phyloP scores from a whole-genome alignment of 2,797 vertebrate species.

The Dendrocincla fuliginosa region DNA sequence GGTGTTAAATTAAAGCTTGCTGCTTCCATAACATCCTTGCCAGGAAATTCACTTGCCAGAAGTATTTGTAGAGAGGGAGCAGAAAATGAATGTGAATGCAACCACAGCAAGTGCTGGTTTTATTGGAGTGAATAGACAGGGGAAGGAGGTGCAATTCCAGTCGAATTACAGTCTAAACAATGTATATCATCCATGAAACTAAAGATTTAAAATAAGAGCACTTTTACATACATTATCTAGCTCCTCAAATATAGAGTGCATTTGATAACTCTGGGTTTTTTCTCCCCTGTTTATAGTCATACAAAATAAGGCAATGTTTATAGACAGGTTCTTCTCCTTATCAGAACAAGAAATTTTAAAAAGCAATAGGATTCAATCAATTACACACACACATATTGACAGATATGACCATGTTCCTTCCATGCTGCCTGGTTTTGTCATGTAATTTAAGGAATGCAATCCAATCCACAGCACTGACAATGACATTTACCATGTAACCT shows the following conservation, averaged over 20 bases:
- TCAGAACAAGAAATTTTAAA: not conserved
- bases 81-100: not conserved
- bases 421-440: not conserved
- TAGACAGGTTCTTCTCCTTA: not conserved
- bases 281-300: not conserved
- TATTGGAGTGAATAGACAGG: not conserved
- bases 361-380: not conserved
- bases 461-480: not conserved
- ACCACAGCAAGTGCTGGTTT: not conserved
- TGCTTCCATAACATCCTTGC: not conserved
- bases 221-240: not conserved
- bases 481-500: not conserved
- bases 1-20: not conserved
- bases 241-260: not conserved
- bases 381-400: not conserved
- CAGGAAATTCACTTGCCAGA: constrained; percentile 8
- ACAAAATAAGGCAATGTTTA: not conserved
- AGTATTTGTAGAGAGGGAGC: not conserved
- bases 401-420: not conserved
- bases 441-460: not conserved
- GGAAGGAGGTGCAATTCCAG: not conserved
- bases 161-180: not conserved
- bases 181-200: not conserved
- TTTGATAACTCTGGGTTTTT: not conserved
- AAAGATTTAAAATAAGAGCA: not conserved